A percentile compares a stretch with the other conserved stretches of the same genome.
phyloP scores from a whole-genome alignment of 2,797 vertebrate species.

The Antennarius maculatus region DNA sequence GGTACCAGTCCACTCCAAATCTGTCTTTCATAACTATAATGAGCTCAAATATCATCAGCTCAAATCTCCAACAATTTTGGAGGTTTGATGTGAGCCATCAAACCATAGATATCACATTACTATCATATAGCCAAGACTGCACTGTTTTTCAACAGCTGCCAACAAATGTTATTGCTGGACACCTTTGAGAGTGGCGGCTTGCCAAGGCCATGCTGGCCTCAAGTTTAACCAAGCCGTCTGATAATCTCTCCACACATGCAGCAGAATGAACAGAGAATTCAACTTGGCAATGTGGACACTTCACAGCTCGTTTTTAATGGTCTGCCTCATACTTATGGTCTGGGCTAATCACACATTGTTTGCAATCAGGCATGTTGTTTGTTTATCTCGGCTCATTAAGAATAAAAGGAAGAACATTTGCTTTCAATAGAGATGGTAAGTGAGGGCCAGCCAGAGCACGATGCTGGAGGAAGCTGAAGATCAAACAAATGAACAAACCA shows the following conservation, averaged over 20 bases:
- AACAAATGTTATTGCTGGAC: constrained; percentile 22
- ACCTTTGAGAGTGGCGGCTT: neutral
- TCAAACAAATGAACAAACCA: neutral
- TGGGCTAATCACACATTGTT: constrained; percentile 34
- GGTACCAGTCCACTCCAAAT: constrained; percentile 27
- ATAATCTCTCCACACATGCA: neutral
- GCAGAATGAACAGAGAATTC: neutral
- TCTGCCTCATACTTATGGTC: constrained; percentile 45
- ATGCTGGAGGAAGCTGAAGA: neutral
- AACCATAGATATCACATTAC: constrained; percentile 22
- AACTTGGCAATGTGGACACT: constrained; percentile 43
- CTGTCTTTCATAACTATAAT: constrained; percentile 32
- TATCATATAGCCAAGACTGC: constrained; percentile 4
- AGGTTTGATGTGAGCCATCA: neutral
- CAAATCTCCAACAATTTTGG: neutral
- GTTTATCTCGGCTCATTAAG: constrained; percentile 37
- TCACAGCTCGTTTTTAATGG: constrained; percentile 41
- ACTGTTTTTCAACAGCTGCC: constrained; percentile 11
- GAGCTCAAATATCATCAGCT: constrained; percentile 15
- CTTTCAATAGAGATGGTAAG: constrained; percentile 34
- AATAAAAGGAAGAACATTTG: constrained; percentile 43
- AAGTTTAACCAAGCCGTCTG: constrained; percentile 1
- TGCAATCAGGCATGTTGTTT: constrained; percentile 39
- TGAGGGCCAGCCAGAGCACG: neutral
- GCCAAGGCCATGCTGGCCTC: constrained; percentile 19